A percentile compares a stretch with the other conserved stretches of the same genome.
Conservation (phyloP, 2,113 vertebrate genomes). For the Maccullochella peelii region DNA sequence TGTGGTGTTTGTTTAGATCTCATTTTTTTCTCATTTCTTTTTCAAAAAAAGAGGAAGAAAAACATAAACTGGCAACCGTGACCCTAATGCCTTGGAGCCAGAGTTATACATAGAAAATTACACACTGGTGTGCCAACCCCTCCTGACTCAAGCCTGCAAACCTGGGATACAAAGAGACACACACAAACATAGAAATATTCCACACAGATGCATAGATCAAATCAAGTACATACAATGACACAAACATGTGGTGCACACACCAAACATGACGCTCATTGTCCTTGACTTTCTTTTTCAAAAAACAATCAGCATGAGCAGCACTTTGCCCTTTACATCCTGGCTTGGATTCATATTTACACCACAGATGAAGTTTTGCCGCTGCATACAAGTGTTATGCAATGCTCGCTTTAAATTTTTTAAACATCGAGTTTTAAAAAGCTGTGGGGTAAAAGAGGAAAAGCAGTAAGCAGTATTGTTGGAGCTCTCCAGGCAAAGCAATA, state of each 20-base stretch:
- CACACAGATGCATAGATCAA: neutral
- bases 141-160: constrained; percentile 56
- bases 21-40: neutral
- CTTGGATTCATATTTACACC: constrained; percentile 6
- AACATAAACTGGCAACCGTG: constrained; percentile 60
- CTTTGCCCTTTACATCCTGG: constrained; percentile 13
- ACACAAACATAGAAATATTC: constrained; percentile 43
- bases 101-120: constrained; percentile 86
- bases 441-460: constrained; percentile 26
- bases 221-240: neutral
- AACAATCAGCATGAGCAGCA: neutral
- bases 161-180: constrained; percentile 31
- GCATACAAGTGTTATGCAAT: constrained; percentile 47
- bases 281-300: neutral
- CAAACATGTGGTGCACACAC: neutral
- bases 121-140: constrained; percentile 73
- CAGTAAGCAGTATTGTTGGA: constrained; percentile 30
- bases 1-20: constrained; percentile 49
- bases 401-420: constrained; percentile 61
- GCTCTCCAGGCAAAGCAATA: constrained; percentile 53
- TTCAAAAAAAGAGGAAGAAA: constrained; percentile 29
- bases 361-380: constrained; percentile 13
- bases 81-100: constrained; percentile 63
- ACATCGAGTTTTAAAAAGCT: constrained; percentile 28
- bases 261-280: neutral